Evolutionary conservation across 2,888 invertebrate genomes (phyloP).

Genomic region (Neocrepidodera transversa): DNA sequence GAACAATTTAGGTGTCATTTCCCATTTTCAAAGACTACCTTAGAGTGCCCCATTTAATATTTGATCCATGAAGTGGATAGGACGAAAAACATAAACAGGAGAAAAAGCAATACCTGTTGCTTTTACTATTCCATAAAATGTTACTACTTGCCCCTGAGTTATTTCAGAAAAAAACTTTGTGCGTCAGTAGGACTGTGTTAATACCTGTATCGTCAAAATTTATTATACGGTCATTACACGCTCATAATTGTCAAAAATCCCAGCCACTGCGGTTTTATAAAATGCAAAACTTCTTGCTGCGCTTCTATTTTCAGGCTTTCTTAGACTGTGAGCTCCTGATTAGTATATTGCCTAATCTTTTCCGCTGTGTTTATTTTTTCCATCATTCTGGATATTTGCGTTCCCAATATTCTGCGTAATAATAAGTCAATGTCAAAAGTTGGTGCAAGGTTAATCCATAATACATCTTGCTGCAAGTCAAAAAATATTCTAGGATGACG

Average conservation of each 20-base stretch:
- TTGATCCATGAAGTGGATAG: neutral
- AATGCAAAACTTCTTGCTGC: slow-evolving; percentile 17
- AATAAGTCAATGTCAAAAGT: no score
- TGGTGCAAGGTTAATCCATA: no score
- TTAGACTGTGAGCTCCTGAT: slow-evolving; percentile 8
- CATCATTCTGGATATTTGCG: neutral
- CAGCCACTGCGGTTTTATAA: slow-evolving; percentile 12
- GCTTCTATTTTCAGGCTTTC: slow-evolving; percentile 25
- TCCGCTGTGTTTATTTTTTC: neutral
- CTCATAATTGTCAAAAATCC: slow-evolving; percentile 16
- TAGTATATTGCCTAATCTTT: slow-evolving; percentile 10
- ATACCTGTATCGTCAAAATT: slow-evolving; percentile 18
- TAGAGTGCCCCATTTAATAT: neutral
- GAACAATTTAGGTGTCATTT: neutral
- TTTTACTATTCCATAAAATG: no score
- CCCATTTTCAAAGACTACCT: neutral
- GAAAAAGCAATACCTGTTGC: neutral
- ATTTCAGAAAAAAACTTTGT: neutral
- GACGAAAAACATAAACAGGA: neutral
- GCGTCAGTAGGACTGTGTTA: neutral
- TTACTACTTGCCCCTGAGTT: no score
- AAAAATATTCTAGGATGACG: no score
- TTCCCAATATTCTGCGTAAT: no score
- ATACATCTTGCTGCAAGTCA: no score
- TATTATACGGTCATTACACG: neutral